Evolutionary conservation across 2,113 vertebrate species (phyloP).

Genomic region (Charadrius vociferus): DNA sequence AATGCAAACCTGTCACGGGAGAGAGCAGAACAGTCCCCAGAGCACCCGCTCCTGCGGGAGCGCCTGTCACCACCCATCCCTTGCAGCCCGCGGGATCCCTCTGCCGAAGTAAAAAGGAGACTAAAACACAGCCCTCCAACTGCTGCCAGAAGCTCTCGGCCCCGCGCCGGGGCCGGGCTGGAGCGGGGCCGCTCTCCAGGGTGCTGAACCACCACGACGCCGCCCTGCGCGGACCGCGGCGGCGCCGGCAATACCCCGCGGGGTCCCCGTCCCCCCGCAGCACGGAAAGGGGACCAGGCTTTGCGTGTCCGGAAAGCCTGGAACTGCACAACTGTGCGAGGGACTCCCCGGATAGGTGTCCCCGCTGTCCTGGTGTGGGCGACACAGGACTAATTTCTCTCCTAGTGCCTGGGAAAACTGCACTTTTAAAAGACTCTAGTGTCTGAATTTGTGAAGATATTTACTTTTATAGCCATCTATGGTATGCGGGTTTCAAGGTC

Average conservation of each 20-base stretch:
- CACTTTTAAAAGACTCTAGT: too few species aligned
- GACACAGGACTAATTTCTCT: too few species aligned
- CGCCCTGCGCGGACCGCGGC: too few species aligned
- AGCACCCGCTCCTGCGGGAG: neutral
- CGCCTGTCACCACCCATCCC: neutral
- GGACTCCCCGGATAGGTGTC: neutral
- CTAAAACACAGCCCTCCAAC: neutral
- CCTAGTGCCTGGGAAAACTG: too few species aligned
- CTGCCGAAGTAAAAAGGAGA: neutral
- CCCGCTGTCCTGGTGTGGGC: too few species aligned
- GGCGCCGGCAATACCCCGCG: fast-evolving
- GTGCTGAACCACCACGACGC: slow-evolving; percentile 34
- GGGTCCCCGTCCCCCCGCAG: neutral
- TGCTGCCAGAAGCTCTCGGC: neutral
- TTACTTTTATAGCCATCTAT: too few species aligned
- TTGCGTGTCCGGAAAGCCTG: too few species aligned
- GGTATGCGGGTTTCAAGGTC: too few species aligned
- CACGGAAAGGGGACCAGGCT: neutral
- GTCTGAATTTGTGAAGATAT: too few species aligned
- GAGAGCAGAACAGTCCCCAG: neutral
- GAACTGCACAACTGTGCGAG: neutral
- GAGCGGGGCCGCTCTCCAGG: slow-evolving; percentile 49
- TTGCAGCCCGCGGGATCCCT: neutral
- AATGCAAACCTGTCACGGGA: neutral
- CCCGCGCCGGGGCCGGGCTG: too few species aligned